Evolutionary conservation across 2,888 invertebrate species (phyloP).

Genomic region (Panzeria rudis): DNA sequence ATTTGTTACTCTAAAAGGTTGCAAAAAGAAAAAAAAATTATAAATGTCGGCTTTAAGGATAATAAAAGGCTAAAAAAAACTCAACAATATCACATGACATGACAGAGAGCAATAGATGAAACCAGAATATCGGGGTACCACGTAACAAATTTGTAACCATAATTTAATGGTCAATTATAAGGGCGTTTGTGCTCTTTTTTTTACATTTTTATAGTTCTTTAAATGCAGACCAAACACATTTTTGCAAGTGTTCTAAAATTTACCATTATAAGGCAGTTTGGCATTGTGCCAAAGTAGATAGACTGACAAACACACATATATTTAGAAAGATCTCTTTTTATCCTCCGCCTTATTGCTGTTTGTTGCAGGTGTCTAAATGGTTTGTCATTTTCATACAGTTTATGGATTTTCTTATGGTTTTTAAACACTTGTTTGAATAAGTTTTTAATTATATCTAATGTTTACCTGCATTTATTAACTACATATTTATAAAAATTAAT

Average conservation of each 20-base stretch:
- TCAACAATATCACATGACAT: slow-evolving; percentile 26
- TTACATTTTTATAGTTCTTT: neutral
- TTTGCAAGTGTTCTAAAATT: neutral
- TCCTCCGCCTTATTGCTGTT: slow-evolving; percentile 2
- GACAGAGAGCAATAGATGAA: slow-evolving; percentile 29
- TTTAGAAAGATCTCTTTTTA: neutral
- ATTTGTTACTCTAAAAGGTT: slow-evolving; percentile 33
- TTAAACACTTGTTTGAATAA: slow-evolving; percentile 11
- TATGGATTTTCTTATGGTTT: slow-evolving; percentile 2
- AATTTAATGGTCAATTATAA: slow-evolving; percentile 72
- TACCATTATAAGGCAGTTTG: slow-evolving; percentile 3
- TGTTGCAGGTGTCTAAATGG: slow-evolving; percentile 66
- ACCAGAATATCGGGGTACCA: slow-evolving; percentile 30
- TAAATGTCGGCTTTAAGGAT: slow-evolving; percentile 52
- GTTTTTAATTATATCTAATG: slow-evolving; percentile 5
- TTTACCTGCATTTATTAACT: neutral
- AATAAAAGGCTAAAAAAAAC: slow-evolving; percentile 50
- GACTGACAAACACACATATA: too few relatives aligned
- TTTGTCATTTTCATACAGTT: slow-evolving; percentile 52
- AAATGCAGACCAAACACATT: slow-evolving; percentile 4
- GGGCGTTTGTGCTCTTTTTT: slow-evolving; percentile 60
- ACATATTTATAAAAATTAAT: neutral
- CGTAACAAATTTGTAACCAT: slow-evolving; percentile 59
- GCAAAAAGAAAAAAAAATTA: neutral
- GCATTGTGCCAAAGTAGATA: slow-evolving; percentile 8